Percentiles rank a stretch among this genome's conserved stretches.
Conservation (phyloP, 2,888 invertebrate genomes). For the Lysandra coridon region DNA sequence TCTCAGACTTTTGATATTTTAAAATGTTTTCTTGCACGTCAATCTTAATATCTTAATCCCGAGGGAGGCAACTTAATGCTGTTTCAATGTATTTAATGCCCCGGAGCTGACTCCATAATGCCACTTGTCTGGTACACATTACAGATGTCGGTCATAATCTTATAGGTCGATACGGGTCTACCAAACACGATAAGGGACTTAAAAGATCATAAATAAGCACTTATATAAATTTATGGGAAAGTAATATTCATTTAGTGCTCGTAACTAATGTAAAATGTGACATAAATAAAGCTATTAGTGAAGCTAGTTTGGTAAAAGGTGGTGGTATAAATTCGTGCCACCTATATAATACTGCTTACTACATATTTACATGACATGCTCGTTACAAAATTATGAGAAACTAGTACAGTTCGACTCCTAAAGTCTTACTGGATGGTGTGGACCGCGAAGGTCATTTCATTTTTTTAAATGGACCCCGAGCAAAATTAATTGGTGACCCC, state of each 20-base stretch:
- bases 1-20: neutral
- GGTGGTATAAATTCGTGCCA: neutral
- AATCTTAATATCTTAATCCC: constrained; percentile 19
- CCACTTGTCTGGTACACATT: constrained; percentile 49
- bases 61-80: constrained; percentile 19
- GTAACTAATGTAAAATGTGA: constrained; percentile 9
- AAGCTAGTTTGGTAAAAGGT: neutral
- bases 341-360: neutral
- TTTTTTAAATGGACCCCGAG: too few relatives aligned
- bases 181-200: constrained; percentile 42
- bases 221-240: constrained; percentile 27
- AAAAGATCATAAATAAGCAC: constrained; percentile 32
- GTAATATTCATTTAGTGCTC: constrained; percentile 24
- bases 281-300: constrained; percentile 15
- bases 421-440: neutral
- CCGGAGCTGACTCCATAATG: constrained; percentile 14
- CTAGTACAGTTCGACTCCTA: neutral
- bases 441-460: too few relatives aligned
- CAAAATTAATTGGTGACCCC: too few relatives aligned
- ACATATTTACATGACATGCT: neutral
- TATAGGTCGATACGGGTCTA: constrained; percentile 48
- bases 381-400: neutral
- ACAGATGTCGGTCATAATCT: constrained; percentile 66
- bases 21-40: constrained; percentile 18
- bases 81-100: constrained; percentile 25